These are phyloP conservation scores for Mizuhopecten yessoensis DNA, from an alignment of 1,140 invertebrate species.

Conservation along the genomic window DNA sequence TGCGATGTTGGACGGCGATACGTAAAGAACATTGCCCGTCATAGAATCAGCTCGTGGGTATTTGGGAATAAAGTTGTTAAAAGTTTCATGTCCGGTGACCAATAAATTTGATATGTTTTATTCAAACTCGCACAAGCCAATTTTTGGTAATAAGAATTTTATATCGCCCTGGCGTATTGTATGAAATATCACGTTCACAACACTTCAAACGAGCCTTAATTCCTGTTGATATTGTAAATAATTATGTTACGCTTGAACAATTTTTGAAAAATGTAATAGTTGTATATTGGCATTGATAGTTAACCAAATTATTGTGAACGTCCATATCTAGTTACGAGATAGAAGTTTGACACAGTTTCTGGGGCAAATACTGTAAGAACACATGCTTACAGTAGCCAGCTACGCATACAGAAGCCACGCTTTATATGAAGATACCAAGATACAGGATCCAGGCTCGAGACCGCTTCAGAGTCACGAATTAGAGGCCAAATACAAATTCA, in stretches of 20 bases:
- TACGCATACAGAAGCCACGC: too few species aligned
- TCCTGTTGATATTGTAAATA: neutral
- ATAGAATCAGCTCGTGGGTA: neutral
- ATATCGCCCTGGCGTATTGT: neutral
- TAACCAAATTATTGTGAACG: neutral
- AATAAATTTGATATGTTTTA: conserved; percentile 16
- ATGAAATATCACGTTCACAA: neutral
- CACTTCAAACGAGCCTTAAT: neutral
- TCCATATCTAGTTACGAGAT: neutral
- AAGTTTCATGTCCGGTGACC: neutral
- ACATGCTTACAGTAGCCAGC: too few species aligned
- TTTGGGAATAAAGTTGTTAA: neutral
- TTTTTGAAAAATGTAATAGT: neutral
- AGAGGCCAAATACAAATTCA: too few species aligned
- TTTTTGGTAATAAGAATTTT: conserved; percentile 24
- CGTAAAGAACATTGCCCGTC: neutral
- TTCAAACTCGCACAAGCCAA: neutral
- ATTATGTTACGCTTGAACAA: neutral
- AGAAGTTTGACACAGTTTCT: too few species aligned
- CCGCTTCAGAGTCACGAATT: too few species aligned
- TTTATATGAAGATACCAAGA: too few species aligned
- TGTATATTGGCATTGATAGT: neutral
- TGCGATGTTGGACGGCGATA: neutral
- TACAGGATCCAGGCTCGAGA: too few species aligned
- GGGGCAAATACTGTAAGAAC: too few species aligned